These are phyloP conservation scores for Oncorhynchus clarkii DNA, from an alignment of 2,113 vertebrate species.

Conservation along the genomic window DNA sequence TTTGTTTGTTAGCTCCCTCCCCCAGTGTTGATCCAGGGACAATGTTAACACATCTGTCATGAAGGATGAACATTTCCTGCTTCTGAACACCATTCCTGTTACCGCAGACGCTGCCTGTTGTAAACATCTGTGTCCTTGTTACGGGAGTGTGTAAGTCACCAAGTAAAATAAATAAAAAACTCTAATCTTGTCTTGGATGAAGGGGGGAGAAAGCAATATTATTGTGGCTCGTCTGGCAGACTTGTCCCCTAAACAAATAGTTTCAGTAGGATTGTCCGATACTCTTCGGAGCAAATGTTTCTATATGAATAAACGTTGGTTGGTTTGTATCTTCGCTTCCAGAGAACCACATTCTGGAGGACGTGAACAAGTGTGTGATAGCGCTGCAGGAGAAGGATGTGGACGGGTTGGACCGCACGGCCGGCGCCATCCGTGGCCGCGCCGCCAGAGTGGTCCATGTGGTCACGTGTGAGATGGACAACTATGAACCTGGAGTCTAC, in stretches of 20 bases:
- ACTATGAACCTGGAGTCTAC: conserved; percentile 97
- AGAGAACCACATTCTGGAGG: conserved; percentile 99
- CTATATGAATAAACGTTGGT: conserved; percentile 9
- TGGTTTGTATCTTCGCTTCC: conserved; percentile 23
- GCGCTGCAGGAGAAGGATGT: conserved; percentile 98
- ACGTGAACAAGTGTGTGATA: conserved; percentile 98
- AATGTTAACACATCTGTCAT: not conserved
- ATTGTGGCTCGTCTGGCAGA: not conserved
- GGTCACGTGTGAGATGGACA: conserved; percentile 98
- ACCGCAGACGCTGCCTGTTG: not conserved
- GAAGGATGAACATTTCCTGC: not conserved
- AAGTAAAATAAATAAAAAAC: not conserved
- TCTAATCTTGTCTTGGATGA: not conserved
- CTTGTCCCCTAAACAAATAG: too few relatives aligned
- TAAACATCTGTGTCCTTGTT: conserved; percentile 20
- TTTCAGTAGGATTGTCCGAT: not conserved
- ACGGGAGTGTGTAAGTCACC: not conserved
- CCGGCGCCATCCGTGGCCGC: conserved; percentile 92
- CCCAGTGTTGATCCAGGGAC: conserved; percentile 35
- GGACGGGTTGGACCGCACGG: conserved; percentile 95
- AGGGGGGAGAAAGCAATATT: too few relatives aligned
- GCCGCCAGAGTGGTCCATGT: conserved; percentile 96
- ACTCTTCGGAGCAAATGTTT: not conserved
- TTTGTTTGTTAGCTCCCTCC: conserved; percentile 26
- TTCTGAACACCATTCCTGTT: conserved; percentile 27